phyloP scores from a whole-genome alignment of 2,888 invertebrate species.

The Creontiades dilutus region DNA sequence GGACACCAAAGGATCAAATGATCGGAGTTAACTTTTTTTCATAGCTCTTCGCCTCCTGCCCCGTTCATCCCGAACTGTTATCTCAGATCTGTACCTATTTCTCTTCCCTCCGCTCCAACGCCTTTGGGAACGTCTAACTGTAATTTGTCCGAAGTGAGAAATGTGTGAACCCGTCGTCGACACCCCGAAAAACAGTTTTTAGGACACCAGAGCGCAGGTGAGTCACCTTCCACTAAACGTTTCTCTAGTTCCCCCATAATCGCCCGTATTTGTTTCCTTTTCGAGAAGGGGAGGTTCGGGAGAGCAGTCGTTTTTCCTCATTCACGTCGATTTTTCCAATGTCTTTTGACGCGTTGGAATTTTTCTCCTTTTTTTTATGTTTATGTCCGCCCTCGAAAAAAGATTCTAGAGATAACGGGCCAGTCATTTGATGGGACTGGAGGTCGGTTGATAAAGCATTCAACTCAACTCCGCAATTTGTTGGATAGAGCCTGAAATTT shows the following conservation, averaged over 20 bases:
- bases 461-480: neutral
- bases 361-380: neutral
- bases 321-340: neutral
- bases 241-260: constrained; percentile 49
- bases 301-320: constrained; percentile 16
- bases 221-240: constrained; percentile 46
- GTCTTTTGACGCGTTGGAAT: neutral
- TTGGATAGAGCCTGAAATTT: neutral
- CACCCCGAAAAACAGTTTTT: constrained; percentile 22
- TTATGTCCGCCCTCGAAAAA: neutral
- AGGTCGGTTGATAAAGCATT: constrained; percentile 33
- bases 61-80: neutral
- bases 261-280: constrained; percentile 45
- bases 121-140: constrained; percentile 61
- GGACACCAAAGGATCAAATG: constrained; percentile 52
- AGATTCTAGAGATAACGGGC: constrained; percentile 11
- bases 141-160: constrained; percentile 69
- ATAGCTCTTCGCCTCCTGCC: neutral
- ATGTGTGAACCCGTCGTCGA: constrained; percentile 62
- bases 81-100: constrained; percentile 68
- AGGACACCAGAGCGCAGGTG: constrained; percentile 21
- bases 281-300: neutral
- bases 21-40: constrained; percentile 48
- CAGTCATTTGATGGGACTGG: neutral
- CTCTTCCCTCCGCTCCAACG: constrained; percentile 60